Evolutionary conservation across 2,888 invertebrate species (phyloP).

Genomic region (Eumacrocentrus americanus): DNA sequence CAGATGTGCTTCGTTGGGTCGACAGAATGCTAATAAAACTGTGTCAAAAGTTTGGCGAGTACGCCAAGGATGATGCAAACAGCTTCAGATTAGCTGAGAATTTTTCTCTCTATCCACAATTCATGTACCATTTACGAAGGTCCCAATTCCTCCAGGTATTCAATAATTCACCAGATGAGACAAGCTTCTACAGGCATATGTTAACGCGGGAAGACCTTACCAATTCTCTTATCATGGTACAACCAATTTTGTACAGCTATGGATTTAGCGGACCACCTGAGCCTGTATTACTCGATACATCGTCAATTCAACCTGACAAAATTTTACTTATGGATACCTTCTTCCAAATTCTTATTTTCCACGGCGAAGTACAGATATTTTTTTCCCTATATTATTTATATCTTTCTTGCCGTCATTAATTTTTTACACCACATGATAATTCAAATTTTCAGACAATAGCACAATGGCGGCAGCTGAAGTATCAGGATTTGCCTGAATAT

Average conservation of each 20-base stretch:
- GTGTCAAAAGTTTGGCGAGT: slow-evolving; percentile 99
- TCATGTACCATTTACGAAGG: slow-evolving; percentile 98
- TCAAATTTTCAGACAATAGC: slow-evolving; percentile 94
- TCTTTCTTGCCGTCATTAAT: slow-evolving; percentile 27
- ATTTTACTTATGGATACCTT: slow-evolving; percentile 99
- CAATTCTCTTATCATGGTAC: slow-evolving; percentile 98
- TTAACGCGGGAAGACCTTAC: slow-evolving; percentile 96
- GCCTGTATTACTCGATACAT: slow-evolving; percentile 96
- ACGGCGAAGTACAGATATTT: slow-evolving; percentile 80
- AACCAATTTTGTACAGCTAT: slow-evolving; percentile 98
- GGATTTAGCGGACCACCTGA: slow-evolving; percentile 97
- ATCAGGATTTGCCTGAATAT: slow-evolving; percentile 97
- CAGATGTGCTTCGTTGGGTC: slow-evolving; percentile 97
- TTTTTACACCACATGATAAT: too few relatives aligned
- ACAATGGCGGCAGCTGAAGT: slow-evolving; percentile 94
- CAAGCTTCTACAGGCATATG: slow-evolving; percentile 98
- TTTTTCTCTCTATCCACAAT: slow-evolving; percentile 98
- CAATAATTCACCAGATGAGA: slow-evolving; percentile 99
- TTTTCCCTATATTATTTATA: too few relatives aligned
- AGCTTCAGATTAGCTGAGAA: slow-evolving; percentile 95
- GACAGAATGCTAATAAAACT: slow-evolving; percentile 96
- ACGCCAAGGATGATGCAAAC: slow-evolving; percentile 95
- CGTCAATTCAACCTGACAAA: slow-evolving; percentile 95
- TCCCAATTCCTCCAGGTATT: slow-evolving; percentile 99
- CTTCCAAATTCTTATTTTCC: slow-evolving; percentile 99